Evolutionary conservation across 2,113 vertebrate species (phyloP), one percentile per base, ranked within the genome.

Genomic region (Indicator maculatus): DNA sequence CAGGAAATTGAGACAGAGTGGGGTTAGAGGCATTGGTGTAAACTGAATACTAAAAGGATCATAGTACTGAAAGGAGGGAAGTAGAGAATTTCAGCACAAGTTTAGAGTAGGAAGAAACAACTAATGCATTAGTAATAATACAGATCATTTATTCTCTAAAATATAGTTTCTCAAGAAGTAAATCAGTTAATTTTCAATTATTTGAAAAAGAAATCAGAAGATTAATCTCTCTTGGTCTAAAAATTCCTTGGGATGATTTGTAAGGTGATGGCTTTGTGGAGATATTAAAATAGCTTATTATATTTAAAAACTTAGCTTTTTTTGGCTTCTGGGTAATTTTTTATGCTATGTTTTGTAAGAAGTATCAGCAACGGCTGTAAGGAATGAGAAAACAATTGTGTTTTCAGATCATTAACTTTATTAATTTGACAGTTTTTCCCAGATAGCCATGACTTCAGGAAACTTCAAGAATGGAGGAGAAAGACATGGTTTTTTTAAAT

Each of bases 351-450:
- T 69, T 89, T 70, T 60, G 70, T 64, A 45, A 80, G 53, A 53
- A 77, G 21, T 23, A 71, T 23, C 55, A 72, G 17, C 23, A 83
- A 55, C 75, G 81, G n/a, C 55, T 80, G 4, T 74, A 91, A 89
- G 23, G 33, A 91, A 86, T 84, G 41, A 89, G 82, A 67, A 86
- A 63, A 31, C 33, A 73, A 44, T 86, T 91, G 45, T 90, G 36
- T 88, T 85, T 91, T 83, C 83, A 83, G 75, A 91, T 93, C 39
- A 73, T 87, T 92, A 65, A 55, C 33, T 83, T 89, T 53, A 91
- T 71, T 63, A 61, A 77, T 79, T 84, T 88, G 66, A 74, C 87
- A 92, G 71, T 63, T 78, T 91, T 91, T 80, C 65, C 69, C 50
- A 52, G 79, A 55, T 85, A 73, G 64, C 30, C n/a, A 41, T 53